phyloP scores from a whole-genome alignment of 2,797 vertebrate genomes.

The Hybognathus amarus region DNA sequence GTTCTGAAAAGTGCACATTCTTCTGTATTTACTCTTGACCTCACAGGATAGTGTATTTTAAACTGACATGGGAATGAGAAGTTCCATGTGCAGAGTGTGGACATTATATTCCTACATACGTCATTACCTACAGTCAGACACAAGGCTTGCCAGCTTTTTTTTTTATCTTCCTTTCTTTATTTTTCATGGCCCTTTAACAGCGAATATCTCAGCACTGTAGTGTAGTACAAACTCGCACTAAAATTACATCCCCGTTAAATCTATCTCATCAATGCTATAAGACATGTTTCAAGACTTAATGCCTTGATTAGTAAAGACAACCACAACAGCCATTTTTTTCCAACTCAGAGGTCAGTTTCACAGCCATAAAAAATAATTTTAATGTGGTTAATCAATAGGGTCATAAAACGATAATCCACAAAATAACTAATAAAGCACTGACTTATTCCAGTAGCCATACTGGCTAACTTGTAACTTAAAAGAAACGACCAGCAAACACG shows the following conservation, averaged over 20 bases:
- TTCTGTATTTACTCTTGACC: constrained; percentile 4
- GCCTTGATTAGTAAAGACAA: not conserved
- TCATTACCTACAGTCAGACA: constrained; percentile 30
- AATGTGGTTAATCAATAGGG: not conserved
- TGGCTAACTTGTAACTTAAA: constrained; percentile 22
- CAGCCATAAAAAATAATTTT: not conserved
- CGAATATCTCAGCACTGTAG: not conserved
- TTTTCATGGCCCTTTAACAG: constrained; percentile 52
- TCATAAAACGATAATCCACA: not conserved
- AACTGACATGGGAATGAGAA: not conserved
- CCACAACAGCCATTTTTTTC: not conserved
- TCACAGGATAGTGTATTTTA: constrained; percentile 8
- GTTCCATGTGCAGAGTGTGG: not conserved
- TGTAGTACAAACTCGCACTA: not conserved
- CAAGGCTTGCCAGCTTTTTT: not conserved
- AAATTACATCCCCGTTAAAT: not conserved
- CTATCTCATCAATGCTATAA: not conserved
- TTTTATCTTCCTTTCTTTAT: not conserved
- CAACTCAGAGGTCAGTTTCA: not conserved
- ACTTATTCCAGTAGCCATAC: constrained; percentile 19
- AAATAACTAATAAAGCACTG: not conserved
- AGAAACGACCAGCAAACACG: not conserved
- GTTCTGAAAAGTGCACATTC: not conserved
- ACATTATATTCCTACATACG: constrained; percentile 25
- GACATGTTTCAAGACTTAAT: not conserved